phyloP scores from a whole-genome alignment of 2,113 vertebrate species.

The Grammomys dolichurus region DNA sequence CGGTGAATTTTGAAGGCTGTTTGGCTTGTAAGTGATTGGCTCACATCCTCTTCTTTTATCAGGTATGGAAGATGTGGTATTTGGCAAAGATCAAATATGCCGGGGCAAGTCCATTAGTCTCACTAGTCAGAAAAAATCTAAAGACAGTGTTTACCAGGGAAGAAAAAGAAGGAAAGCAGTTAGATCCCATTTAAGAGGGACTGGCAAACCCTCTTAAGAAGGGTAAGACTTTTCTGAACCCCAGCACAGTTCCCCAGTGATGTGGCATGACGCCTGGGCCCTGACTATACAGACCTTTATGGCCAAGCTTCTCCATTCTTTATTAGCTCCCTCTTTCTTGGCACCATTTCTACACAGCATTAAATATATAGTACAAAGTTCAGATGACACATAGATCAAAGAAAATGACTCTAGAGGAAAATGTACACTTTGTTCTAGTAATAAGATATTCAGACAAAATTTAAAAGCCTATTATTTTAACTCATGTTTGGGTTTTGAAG shows the following conservation, averaged over 20 bases:
- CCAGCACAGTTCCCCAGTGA: neutral
- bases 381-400: neutral
- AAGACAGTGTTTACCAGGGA: neutral
- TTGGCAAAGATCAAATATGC: neutral
- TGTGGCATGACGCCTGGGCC: constrained; percentile 1
- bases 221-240: neutral
- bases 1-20: neutral
- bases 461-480: constrained; percentile 51
- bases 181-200: neutral
- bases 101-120: neutral
- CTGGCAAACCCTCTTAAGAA: neutral
- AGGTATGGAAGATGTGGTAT: neutral
- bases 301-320: neutral
- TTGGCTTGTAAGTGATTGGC: constrained; percentile 30
- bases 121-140: constrained; percentile 4
- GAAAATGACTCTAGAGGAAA: neutral
- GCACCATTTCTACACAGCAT: neutral
- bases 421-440: neutral
- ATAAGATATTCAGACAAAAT: constrained; percentile 6
- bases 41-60: neutral
- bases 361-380: constrained; percentile 18
- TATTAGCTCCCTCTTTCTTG: neutral
- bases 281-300: neutral
- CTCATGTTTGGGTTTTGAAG: neutral
- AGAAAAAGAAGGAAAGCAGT: neutral